These are phyloP conservation scores for Masticophis lateralis DNA, from an alignment of 2,797 vertebrate genomes.

Conservation along the genomic window DNA sequence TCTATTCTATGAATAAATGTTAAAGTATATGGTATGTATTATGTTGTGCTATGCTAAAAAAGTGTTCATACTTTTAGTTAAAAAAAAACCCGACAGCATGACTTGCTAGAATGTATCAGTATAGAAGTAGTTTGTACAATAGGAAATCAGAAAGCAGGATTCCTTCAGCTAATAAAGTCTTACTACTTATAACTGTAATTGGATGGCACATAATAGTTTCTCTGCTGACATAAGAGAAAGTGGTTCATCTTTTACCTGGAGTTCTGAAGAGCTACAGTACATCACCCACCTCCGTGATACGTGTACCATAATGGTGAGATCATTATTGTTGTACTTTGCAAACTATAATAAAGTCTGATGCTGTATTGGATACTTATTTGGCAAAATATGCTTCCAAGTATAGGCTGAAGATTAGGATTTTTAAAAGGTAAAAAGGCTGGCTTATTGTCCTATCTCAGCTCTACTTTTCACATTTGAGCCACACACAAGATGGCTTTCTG, in stretches of 20 bases:
- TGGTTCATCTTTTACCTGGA: neutral
- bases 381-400: neutral
- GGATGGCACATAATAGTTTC: neutral
- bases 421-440: neutral
- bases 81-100: too few species aligned
- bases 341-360: neutral
- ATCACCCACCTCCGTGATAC: neutral
- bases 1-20: neutral
- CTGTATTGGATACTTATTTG: neutral
- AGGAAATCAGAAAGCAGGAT: neutral
- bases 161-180: neutral
- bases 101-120: too few species aligned
- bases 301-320: neutral
- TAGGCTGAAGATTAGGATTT: neutral
- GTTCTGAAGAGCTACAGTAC: too few species aligned
- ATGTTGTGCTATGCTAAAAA: too few species aligned
- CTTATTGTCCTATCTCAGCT: neutral
- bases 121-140: neutral
- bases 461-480: neutral
- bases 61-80: too few species aligned
- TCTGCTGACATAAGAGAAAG: neutral
- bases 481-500: neutral
- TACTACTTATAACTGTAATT: neutral
- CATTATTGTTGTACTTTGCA: neutral
- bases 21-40: neutral